Base-by-base conservation (phyloP, 2,888 invertebrate genomes). In the Rhingia campestris region DNA sequence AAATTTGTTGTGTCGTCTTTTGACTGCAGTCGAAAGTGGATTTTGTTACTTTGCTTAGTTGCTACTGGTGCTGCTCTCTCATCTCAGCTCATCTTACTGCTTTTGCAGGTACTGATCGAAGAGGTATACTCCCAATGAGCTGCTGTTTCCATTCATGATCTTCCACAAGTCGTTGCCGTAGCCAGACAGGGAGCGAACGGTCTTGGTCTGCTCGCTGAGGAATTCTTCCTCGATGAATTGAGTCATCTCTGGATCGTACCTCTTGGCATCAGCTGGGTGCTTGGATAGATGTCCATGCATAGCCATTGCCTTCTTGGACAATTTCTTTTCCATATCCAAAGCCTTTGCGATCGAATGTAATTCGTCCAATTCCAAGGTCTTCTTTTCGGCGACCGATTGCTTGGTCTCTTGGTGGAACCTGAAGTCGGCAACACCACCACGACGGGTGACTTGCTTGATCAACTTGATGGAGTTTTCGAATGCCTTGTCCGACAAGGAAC, bases 201-300 rank as follows among this genome's bases (percentile, higher is more conserved):
- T 92, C 58, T 94, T 93, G 0, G 95, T 92, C 64, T 96, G 95
- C 79, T 94, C 91, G 88, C 94, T 94, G 70, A 96, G 92, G 92
- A 96, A 96, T 87, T 95, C 93, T 87, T 96, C 95, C 87, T 97
- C 96, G 2, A 97, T 89, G 89, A 94, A 96, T 86, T 95, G 95
- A 12, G 95, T 94, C 86, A 95, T 92, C 92, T 94, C 95, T 79
- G 96, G 94, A 88, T 96, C 95, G 86, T 95, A 94, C 7, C 37
- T 41, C 0, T 7, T 9, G 4, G 7, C n/a, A 32, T 54, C 32
- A 32, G 32, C 43, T 35, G 45, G 14, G 4, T 81, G 56, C 9
- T 92, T 93, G 4, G 94, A 93, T 14, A 94, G 94, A 76, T 93
- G 93, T 6, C 92, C 91, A 90, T 96, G 96, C 86, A 96, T 94